phyloP scores from a whole-genome alignment of 2,888 invertebrate species.

The Parasteatoda lunata region DNA sequence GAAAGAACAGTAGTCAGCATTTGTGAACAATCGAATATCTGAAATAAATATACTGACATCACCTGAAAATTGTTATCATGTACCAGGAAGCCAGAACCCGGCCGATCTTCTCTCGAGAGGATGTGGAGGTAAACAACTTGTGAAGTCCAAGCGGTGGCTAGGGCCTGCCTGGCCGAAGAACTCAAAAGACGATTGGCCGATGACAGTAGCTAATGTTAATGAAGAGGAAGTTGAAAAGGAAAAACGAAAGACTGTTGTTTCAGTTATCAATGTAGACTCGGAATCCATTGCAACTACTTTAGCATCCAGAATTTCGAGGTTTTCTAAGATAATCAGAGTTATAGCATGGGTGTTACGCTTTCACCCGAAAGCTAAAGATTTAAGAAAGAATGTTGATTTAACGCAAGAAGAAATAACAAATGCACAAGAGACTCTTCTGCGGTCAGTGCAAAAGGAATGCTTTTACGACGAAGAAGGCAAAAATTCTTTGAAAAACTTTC shows the following conservation, averaged over 20 bases:
- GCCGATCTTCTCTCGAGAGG: too few species aligned
- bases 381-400: not conserved
- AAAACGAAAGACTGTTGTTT: not conserved
- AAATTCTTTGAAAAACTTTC: not conserved
- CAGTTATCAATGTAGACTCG: not conserved
- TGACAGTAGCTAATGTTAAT: not conserved
- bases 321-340: not conserved
- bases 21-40: not conserved
- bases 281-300: not conserved
- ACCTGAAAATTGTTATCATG: not conserved
- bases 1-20: not conserved
- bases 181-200: slow-evolving; percentile 4
- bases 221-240: slow-evolving; percentile 9
- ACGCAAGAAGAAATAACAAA: too few species aligned
- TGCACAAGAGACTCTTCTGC: not conserved
- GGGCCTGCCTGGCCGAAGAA: slow-evolving; percentile 13
- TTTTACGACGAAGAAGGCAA: not conserved
- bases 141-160: not conserved
- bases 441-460: slow-evolving; percentile 17
- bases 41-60: too few species aligned
- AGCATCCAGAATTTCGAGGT: not conserved
- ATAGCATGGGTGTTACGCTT: not conserved
- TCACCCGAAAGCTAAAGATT: slow-evolving; percentile 5
- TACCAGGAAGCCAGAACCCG: not conserved
- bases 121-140: not conserved